phyloP scores from a whole-genome alignment of 2,888 invertebrate genomes.

The Eupeodes luniger region DNA sequence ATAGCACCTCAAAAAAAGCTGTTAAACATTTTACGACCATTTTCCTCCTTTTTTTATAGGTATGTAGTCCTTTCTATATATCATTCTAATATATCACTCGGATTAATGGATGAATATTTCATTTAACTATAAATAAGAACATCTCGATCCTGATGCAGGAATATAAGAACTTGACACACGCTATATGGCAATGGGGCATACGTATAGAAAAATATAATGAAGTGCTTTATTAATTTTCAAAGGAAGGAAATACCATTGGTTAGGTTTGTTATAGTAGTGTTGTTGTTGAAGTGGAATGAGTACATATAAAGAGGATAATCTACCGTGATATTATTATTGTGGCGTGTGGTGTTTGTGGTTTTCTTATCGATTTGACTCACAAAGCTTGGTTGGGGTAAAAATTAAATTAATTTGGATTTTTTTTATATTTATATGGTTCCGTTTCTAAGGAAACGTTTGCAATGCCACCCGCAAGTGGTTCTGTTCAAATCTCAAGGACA shows the following conservation, averaged over 20 bases:
- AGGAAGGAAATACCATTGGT: background rate
- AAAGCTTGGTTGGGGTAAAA: background rate
- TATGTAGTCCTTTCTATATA: slow-evolving; percentile 15
- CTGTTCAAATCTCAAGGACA: slow-evolving; percentile 55
- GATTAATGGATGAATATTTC: slow-evolving; percentile 60
- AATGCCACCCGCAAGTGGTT: slow-evolving; percentile 13
- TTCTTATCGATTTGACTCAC: slow-evolving; percentile 5
- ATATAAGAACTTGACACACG: slow-evolving; percentile 2
- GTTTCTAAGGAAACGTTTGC: background rate
- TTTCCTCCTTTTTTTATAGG: slow-evolving; percentile 20
- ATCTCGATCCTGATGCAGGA: slow-evolving; percentile 9
- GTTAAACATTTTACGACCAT: slow-evolving; percentile 51
- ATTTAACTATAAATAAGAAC: slow-evolving; percentile 38
- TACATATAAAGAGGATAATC: background rate
- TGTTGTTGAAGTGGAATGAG: background rate
- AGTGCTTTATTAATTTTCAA: slow-evolving; percentile 35
- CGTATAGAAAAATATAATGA: background rate
- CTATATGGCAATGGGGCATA: background rate
- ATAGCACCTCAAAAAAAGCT: slow-evolving; percentile 38
- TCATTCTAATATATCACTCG: slow-evolving; percentile 40
- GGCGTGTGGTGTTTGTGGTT: background rate
- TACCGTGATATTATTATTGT: background rate
- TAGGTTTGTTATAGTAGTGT: background rate
- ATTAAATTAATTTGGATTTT: background rate
- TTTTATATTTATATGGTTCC: background rate